phyloP scores from a whole-genome alignment of 64 coral and sea anemone species.

The Porites lutea region DNA sequence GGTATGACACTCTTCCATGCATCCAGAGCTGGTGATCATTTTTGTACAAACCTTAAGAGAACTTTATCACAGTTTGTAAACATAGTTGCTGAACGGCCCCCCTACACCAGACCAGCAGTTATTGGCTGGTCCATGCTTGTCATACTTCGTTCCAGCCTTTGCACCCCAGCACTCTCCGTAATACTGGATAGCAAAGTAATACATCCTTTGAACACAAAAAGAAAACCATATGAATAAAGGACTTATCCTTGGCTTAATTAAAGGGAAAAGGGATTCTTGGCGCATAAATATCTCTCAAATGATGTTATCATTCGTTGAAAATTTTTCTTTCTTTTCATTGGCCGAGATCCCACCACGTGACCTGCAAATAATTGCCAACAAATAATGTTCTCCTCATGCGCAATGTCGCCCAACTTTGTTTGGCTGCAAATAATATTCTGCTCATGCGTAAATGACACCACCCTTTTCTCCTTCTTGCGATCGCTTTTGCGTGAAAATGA shows the following conservation, averaged over 20 bases:
- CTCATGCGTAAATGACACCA: too few species aligned
- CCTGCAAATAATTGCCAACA: too few species aligned
- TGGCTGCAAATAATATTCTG: too few species aligned
- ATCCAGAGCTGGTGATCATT: background rate
- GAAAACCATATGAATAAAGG: background rate
- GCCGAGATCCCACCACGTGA: too few species aligned
- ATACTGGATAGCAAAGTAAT: constrained; percentile 40
- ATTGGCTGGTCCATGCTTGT: background rate
- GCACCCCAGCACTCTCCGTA: constrained; percentile 44
- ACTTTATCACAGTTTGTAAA: background rate
- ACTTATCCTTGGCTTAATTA: background rate
- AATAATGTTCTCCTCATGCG: too few species aligned
- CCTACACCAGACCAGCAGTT: constrained; percentile 43
- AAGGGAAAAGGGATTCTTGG: too few species aligned
- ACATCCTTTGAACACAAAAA: background rate
- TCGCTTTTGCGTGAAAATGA: too few species aligned
- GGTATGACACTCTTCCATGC: background rate
- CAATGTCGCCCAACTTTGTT: too few species aligned
- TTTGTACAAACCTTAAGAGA: background rate
- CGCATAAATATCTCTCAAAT: too few species aligned
- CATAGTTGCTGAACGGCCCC: background rate
- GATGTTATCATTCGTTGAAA: too few species aligned
- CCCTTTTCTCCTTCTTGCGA: too few species aligned
- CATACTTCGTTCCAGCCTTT: background rate
- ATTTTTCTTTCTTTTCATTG: too few species aligned